phyloP scores from a whole-genome alignment of 2,797 vertebrate species.

The Sebastes aleutianus region DNA sequence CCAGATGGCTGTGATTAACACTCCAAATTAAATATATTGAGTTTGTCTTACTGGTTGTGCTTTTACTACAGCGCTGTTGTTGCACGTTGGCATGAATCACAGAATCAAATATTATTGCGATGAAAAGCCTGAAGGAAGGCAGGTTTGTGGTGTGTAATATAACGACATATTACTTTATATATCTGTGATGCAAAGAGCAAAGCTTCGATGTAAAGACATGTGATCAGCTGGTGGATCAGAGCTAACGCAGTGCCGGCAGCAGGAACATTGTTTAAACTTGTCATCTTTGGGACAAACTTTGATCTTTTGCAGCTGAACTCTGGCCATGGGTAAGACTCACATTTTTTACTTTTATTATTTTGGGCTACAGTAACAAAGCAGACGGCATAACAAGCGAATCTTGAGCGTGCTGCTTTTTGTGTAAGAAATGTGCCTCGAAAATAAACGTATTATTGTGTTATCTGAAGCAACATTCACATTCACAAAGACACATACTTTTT shows the following conservation, averaged over 20 bases:
- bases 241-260: not conserved
- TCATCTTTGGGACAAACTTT: conserved; percentile 17
- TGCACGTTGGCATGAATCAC: conserved; percentile 17
- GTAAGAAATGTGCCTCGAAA: not conserved
- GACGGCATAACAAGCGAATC: not conserved
- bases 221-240: conserved; percentile 33
- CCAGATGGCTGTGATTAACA: conserved; percentile 51
- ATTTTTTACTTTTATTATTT: not conserved
- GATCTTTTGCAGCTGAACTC: conserved; percentile 7
- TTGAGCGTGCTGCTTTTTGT: not conserved
- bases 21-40: conserved; percentile 24
- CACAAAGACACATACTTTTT: not conserved
- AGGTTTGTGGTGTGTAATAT: conserved; percentile 51
- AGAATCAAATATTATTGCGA: conserved; percentile 40
- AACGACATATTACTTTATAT: conserved; percentile 4
- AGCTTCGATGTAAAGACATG: conserved; percentile 31
- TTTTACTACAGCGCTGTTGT: conserved; percentile 31
- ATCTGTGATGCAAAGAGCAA: conserved; percentile 52
- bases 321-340: not conserved
- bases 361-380: not conserved
- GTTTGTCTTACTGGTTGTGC: not conserved
- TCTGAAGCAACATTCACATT: not conserved
- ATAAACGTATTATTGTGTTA: not conserved
- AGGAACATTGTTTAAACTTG: conserved; percentile 14
- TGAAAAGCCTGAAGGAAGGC: conserved; percentile 34